Evolutionary conservation across 30 jellyfish, hydroid and myxozoan species (phyloP), one percentile per base, ranked within the genome.

Genomic region (Aurelia aurita): DNA sequence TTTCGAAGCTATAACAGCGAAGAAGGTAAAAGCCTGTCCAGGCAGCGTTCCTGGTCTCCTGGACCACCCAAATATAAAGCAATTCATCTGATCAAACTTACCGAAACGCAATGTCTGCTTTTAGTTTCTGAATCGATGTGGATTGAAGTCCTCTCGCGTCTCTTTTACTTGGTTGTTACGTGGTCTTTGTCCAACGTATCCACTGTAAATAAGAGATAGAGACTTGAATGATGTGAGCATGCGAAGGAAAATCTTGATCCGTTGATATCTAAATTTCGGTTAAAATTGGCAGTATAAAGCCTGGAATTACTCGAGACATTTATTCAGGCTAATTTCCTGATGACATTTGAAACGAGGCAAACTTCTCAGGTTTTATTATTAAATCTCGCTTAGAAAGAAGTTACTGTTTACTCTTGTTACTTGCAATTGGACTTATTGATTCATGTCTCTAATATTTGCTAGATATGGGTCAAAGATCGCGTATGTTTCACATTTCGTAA

Each of bases 261-360:
- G 27, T 73, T 31, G 28, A 55, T 15, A 73, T 25, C 21, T 12
- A 47, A 34, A 23, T 23, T 53, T 58, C 31, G 19, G 55, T 64
- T 74, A 21, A 32, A 54, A 53, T 53, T 55, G 19, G 74, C 34
- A 16, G 75, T 35, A 45, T 64, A 74, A 74, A 74, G 61, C 63
- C 71, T 39, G 28, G 47, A 27, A 31, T 26, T 74, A 21, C 26
- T 18, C 27, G 34, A 19, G 43, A 18, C 72, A 67, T 45, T 31
- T 54, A 74, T 57, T 74, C 75, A 74, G 66, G 66, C 47, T 55
- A 74, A 74, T 74, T 73, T 73, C 55, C n/a, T 27, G 43, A 45
- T 74, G 86, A 74, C 86, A 74, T 55, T 23, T 74, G 86, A 74
- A 74, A 74, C 86, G 86, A 74, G 12, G 19, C 43, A 31, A 54